These are phyloP conservation scores for Epistrophe eligans DNA, from an alignment of 2,888 invertebrate species.

Conservation along the genomic window DNA sequence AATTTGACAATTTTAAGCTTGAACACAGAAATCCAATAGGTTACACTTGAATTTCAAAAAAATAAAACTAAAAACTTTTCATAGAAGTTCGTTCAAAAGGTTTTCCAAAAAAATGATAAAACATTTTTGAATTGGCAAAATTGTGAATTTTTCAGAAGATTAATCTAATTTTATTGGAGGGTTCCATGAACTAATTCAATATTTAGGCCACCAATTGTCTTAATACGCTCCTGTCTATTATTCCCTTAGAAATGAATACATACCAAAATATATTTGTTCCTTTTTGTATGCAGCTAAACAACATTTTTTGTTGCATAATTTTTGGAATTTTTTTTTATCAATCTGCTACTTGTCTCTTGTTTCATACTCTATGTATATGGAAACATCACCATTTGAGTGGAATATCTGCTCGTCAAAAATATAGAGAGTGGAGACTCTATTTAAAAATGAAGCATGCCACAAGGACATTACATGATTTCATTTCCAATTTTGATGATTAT, in stretches of 20 bases:
- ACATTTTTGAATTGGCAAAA: too few relatives aligned
- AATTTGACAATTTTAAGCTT: too few relatives aligned
- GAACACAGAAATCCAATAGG: too few relatives aligned
- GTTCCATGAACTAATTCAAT: neutral
- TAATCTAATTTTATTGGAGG: neutral
- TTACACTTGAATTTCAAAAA: too few relatives aligned
- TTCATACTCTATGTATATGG: neutral
- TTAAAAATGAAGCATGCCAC: slow-evolving; percentile 21
- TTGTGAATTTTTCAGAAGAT: too few relatives aligned
- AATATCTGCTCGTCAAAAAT: slow-evolving; percentile 48
- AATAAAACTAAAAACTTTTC: too few relatives aligned
- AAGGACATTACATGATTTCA: slow-evolving; percentile 63
- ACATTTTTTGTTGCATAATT: slow-evolving; percentile 10
- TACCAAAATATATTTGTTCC: slow-evolving; percentile 20
- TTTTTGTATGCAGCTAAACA: slow-evolving; percentile 4
- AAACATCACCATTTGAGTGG: slow-evolving; percentile 62
- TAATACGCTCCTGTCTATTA: neutral
- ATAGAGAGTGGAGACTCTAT: slow-evolving; percentile 2
- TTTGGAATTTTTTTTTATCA: slow-evolving; percentile 41
- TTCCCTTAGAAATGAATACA: neutral
- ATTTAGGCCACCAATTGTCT: too few relatives aligned
- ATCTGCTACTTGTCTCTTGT: slow-evolving; percentile 13
- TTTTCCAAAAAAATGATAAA: neutral
- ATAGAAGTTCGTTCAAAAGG: neutral
- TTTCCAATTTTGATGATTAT: slow-evolving; percentile 68